Conservation (phyloP, 1,140 invertebrate genomes). For the Spodoptera frugiperda region DNA sequence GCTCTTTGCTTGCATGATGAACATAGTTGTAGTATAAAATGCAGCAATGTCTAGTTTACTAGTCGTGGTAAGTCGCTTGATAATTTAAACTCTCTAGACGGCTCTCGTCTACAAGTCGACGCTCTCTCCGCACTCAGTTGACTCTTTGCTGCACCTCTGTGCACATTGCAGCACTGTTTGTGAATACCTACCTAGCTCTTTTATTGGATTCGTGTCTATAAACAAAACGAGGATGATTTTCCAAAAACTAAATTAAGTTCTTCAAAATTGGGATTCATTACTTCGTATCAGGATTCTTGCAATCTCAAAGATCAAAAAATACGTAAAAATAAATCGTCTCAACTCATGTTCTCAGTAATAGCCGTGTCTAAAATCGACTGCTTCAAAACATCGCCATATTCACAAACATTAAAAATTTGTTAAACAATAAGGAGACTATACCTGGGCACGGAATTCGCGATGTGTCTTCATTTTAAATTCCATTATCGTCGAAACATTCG, state of each 20-base stretch:
- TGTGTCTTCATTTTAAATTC: constrained; percentile 45
- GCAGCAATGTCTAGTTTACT: constrained; percentile 34
- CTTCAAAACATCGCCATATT: background rate
- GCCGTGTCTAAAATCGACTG: constrained; percentile 3
- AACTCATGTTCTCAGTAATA: background rate
- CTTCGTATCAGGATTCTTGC: background rate
- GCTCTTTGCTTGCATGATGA: constrained; percentile 27
- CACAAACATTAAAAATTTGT: constrained; percentile 30
- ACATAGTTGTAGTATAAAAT: constrained; percentile 26
- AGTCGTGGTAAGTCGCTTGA: constrained; percentile 46
- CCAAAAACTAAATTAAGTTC: background rate
- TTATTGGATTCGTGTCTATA: constrained; percentile 12
- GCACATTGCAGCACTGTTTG: constrained; percentile 8
- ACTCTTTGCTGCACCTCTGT: constrained; percentile 7
- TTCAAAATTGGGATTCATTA: background rate
- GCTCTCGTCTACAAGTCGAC: constrained; percentile 52
- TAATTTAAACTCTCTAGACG: constrained; percentile 66
- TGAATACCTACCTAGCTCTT: constrained; percentile 12
- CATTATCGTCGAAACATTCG: constrained; percentile 31
- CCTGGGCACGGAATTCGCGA: constrained; percentile 14
- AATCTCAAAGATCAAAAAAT: background rate
- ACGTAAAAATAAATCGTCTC: background rate
- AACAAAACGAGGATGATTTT: background rate
- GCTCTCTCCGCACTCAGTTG: constrained; percentile 47
- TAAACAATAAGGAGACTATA: constrained; percentile 6